Evolutionary conservation across 2,113 vertebrate species (phyloP), one percentile per base, ranked within the genome.

Genomic region (Capra hircus): DNA sequence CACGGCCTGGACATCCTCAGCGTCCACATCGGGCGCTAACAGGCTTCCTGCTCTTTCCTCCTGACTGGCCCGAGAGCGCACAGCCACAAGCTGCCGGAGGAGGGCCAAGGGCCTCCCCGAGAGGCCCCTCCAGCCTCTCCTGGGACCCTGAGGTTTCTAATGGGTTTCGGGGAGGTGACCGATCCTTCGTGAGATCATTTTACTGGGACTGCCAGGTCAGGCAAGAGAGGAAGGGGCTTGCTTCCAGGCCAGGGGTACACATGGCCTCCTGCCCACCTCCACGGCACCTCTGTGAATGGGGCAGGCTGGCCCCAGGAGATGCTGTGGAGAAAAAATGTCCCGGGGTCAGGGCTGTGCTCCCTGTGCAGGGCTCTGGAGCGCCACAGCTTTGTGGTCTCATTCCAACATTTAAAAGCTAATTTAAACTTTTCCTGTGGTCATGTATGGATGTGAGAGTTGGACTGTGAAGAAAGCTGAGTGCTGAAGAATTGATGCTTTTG

Each of bases 281-380:
- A 80, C 0, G 2, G 77, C 48, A 28, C 30, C 15, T 62, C 40
- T 14, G 83, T 17, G 60, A 16, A 27, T 0, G 2, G 2, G 36
- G 27, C 11, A 36, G 67, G 80, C 4, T 0, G 0, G 33, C 40
- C 64, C 53, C 11, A 28, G 36, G 50, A 36, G 16, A 25, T 2
- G 10, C 57, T 4, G 1, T 7, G 1, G 33, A 43, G 16, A 16
- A 27, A 28, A 30, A 2, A 1, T 0, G 14, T 6, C 57, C 3
- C 12, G 1, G 17, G 1, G 11, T 53, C 0, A 1, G 52, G 36
- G 23, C 30, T 48, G 36, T 13, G 8, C 23, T 30, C 67, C 40
- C 48, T 12, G 30, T 1, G 1, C 21, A 23, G n/a, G 77, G 60
- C 43, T 33, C 77, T 43, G 40, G 30, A 30, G 43, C 1, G 0